phyloP scores from a whole-genome alignment of 2,797 vertebrate species.

The Lophotriccus pileatus region DNA sequence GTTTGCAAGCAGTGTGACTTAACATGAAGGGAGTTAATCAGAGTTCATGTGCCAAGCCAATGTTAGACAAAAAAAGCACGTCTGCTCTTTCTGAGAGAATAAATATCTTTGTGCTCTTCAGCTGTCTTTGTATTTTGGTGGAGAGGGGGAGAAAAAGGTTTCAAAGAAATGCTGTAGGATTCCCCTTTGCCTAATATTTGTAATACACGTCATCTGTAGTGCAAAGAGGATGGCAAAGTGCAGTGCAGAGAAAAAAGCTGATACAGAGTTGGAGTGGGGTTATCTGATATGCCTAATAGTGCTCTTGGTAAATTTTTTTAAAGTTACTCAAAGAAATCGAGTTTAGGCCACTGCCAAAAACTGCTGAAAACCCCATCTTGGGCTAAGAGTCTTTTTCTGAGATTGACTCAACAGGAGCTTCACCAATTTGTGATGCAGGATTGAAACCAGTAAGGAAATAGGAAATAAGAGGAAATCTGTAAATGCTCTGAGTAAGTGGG shows the following conservation, averaged over 20 bases:
- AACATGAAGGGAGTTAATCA: conserved; percentile 4
- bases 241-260: background rate
- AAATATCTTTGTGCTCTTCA: conserved; percentile 18
- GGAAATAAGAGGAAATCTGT: background rate
- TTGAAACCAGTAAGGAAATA: background rate
- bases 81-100: background rate
- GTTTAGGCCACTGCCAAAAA: background rate
- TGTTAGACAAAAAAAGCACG: background rate
- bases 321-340: background rate
- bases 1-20: background rate
- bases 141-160: background rate
- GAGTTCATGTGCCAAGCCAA: background rate
- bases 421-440: background rate
- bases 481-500: background rate
- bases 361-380: background rate
- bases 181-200: background rate
- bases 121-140: background rate
- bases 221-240: background rate
- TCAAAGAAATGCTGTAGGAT: background rate
- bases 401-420: background rate
- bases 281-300: background rate
- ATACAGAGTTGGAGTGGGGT: background rate
- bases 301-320: background rate
- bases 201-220: background rate
- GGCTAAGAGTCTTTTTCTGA: background rate